phyloP scores from a whole-genome alignment of 2,797 vertebrate species.

The Lutjanus argentimaculatus region DNA sequence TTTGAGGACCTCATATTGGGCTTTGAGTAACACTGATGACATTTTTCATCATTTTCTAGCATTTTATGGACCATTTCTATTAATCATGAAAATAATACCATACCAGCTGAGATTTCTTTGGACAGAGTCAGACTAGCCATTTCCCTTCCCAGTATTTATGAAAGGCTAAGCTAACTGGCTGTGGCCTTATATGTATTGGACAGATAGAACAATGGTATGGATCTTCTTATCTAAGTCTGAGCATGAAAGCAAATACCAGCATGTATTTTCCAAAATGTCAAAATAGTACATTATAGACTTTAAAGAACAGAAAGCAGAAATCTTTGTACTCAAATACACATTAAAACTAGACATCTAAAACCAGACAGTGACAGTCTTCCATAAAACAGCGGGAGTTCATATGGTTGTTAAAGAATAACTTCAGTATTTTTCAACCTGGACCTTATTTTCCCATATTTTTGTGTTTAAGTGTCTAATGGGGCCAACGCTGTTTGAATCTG shows the following conservation, averaged over 20 bases:
- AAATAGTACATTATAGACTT: not conserved
- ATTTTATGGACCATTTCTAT: no score
- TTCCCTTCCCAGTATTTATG: not conserved
- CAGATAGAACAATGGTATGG: not conserved
- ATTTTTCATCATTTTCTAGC: no score
- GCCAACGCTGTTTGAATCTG: no score
- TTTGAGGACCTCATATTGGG: no score
- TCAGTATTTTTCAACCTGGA: no score
- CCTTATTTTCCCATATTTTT: no score
- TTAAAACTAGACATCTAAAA: not conserved
- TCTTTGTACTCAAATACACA: not conserved
- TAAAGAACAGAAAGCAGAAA: not conserved
- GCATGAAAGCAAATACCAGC: not conserved
- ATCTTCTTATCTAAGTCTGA: not conserved
- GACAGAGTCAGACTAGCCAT: not conserved
- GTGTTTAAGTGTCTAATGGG: no score
- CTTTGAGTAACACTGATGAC: no score
- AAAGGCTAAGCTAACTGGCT: not conserved
- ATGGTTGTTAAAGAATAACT: not conserved
- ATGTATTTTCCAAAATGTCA: not conserved
- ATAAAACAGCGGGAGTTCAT: slow-evolving; percentile 7
- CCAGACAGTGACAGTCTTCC: not conserved
- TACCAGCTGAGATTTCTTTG: not conserved
- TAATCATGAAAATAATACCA: no score
- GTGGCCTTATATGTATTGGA: not conserved